phyloP scores from a whole-genome alignment of 2,797 vertebrate genomes.

The Nothura maculosa region DNA sequence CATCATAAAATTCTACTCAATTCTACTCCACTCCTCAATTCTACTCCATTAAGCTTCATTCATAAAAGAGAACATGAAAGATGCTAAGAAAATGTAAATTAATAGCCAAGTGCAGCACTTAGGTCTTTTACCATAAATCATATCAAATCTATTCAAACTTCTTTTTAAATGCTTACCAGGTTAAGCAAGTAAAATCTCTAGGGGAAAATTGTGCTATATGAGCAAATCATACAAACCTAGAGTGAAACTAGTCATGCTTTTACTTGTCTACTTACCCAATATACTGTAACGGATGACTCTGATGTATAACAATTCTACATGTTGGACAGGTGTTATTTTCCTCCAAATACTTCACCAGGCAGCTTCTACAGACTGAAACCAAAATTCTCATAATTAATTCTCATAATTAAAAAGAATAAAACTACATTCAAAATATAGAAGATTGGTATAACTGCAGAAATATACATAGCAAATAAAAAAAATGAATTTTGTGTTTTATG shows the following conservation, averaged over 20 bases:
- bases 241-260: neutral
- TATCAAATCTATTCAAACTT: neutral
- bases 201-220: neutral
- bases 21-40: neutral
- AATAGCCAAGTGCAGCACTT: neutral
- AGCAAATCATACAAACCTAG: neutral
- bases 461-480: neutral
- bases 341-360: slow-evolving; percentile 98
- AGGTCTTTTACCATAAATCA: neutral
- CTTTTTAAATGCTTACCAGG: neutral
- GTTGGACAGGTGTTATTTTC: slow-evolving; percentile 99
- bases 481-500: neutral
- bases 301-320: slow-evolving; percentile 98
- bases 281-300: slow-evolving; percentile 98
- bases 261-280: slow-evolving; percentile 89
- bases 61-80: neutral
- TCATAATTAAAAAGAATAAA: neutral
- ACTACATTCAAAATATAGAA: neutral
- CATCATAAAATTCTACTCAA: neutral
- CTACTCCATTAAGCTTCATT: neutral
- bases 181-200: neutral
- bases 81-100: neutral
- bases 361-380: slow-evolving; percentile 95
- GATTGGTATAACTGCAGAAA: neutral
- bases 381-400: slow-evolving; percentile 12